Conservation (phyloP, 2,797 vertebrate genomes). For the Anguilla anguilla region DNA sequence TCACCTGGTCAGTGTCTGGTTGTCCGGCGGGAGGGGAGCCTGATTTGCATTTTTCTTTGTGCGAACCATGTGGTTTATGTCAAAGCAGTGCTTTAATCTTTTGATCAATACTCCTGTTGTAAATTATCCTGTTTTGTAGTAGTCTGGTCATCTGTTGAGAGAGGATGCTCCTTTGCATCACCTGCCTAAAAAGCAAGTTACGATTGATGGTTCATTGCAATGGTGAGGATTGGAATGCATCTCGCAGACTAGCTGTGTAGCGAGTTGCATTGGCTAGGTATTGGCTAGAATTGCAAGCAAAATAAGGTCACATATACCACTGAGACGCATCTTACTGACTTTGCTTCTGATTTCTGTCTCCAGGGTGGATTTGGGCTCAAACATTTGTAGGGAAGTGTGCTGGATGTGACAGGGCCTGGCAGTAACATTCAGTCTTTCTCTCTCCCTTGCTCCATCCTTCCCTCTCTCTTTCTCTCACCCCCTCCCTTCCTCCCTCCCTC, state of each 20-base stretch:
- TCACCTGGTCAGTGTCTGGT: no score
- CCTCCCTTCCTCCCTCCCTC: constrained; percentile 20
- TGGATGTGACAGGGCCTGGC: neutral
- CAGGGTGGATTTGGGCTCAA: neutral
- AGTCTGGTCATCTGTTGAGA: neutral
- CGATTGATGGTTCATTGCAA: neutral
- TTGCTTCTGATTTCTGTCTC: neutral
- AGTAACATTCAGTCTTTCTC: neutral
- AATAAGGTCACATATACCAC: neutral
- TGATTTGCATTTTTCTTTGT: neutral
- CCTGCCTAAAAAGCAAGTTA: neutral
- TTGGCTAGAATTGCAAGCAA: neutral
- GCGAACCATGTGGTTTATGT: no score
- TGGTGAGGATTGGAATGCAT: neutral
- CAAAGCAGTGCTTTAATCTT: neutral
- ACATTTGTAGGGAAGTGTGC: neutral
- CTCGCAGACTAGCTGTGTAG: neutral
- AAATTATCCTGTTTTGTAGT: neutral
- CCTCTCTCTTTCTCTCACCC: neutral
- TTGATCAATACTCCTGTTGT: neutral
- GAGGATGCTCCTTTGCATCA: neutral
- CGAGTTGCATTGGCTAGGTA: neutral
- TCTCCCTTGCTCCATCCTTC: constrained; percentile 31
- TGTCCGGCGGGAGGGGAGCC: no score
- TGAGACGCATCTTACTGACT: neutral